Percentiles rank a stretch among this genome's conserved stretches.
Conservation (phyloP, 2,113 vertebrate species). For the Hyperopisus bebe region DNA sequence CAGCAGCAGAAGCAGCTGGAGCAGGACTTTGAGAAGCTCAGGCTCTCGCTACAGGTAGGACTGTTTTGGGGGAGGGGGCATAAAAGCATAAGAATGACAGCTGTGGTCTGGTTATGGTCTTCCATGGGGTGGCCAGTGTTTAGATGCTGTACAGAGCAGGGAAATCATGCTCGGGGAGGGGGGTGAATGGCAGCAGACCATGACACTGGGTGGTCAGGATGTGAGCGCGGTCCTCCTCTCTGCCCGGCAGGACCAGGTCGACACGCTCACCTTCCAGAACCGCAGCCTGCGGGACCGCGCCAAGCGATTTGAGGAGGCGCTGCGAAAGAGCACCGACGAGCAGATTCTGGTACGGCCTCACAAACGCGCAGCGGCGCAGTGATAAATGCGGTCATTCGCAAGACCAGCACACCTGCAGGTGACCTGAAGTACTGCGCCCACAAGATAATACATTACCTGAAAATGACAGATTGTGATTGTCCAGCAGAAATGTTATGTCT, state of each 20-base stretch:
- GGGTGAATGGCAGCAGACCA: background rate
- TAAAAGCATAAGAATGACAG: background rate
- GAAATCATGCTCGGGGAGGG: background rate
- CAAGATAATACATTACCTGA: background rate
- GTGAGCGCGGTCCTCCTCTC: slow-evolving; percentile 3
- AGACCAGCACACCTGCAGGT: background rate
- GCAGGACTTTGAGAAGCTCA: slow-evolving; percentile 83
- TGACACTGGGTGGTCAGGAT: background rate
- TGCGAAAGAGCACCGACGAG: slow-evolving; percentile 84
- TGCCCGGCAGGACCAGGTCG: slow-evolving; percentile 82
- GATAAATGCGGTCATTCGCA: background rate
- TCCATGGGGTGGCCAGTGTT: background rate
- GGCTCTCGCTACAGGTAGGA: slow-evolving; percentile 83
- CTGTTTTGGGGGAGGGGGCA: background rate
- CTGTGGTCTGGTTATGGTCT: background rate
- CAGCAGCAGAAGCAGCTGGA: slow-evolving; percentile 82
- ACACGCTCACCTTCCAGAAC: slow-evolving; percentile 94
- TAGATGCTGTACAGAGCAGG: background rate
- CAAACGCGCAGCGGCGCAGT: background rate
- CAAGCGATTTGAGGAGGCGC: slow-evolving; percentile 88
- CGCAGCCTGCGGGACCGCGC: slow-evolving; percentile 83
- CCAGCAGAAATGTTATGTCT: background rate
- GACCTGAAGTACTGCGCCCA: background rate
- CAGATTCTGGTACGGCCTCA: slow-evolving; percentile 79
- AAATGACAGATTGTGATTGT: background rate